A percentile compares a stretch with the other conserved stretches of the same genome.
Conservation (phyloP, 2,797 vertebrate genomes). For the Bradypodion pumilum region DNA sequence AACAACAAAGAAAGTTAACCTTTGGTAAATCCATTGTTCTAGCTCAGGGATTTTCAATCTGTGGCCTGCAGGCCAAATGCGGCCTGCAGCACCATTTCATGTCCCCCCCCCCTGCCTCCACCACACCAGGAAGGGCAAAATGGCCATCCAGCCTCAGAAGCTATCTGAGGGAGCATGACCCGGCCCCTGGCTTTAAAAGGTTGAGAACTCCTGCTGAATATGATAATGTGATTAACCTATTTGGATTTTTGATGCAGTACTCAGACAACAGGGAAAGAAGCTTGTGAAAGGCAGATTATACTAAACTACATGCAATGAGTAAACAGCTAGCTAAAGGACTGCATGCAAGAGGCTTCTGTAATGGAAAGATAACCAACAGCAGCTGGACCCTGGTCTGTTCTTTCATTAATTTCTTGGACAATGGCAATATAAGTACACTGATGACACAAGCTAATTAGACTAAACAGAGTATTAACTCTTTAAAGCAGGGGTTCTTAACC, state of each 20-base stretch:
- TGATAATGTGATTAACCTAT: not conserved
- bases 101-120: too few species aligned
- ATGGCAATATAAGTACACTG: not conserved
- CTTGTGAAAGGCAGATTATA: not conserved
- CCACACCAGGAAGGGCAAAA: too few species aligned
- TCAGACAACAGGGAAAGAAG: not conserved
- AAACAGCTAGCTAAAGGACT: not conserved
- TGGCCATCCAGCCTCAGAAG: too few species aligned
- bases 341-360: not conserved
- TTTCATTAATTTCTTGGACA: constrained; percentile 1
- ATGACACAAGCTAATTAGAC: not conserved
- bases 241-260: not conserved
- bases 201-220: too few species aligned
- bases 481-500: too few species aligned
- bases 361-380: not conserved
- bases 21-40: not conserved
- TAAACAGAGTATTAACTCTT: constrained; percentile 2
- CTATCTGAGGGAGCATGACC: too few species aligned
- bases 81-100: too few species aligned
- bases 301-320: not conserved
- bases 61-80: too few species aligned
- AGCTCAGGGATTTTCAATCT: too few species aligned
- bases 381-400: not conserved
- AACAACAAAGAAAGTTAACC: not conserved
- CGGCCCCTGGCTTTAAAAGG: too few species aligned